Evolutionary conservation across 2,797 vertebrate genomes (phyloP).

Genomic region (Gymnothorax reevesii): DNA sequence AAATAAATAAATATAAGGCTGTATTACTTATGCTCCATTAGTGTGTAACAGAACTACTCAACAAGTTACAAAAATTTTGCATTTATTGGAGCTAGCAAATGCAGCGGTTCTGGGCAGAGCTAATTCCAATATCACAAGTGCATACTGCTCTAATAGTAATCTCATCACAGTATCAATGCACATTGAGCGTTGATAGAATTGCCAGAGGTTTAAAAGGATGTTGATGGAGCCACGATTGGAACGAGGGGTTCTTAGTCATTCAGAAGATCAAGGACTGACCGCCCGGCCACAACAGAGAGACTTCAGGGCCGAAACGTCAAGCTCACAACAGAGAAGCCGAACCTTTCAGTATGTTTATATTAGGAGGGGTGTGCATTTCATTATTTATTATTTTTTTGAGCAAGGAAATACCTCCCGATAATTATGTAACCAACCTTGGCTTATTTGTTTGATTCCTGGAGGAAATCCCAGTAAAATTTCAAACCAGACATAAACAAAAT

Average conservation of each 20-base stretch:
- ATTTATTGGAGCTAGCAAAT: background rate
- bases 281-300: background rate
- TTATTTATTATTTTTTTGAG: background rate
- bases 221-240: background rate
- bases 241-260: background rate
- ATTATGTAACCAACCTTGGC: constrained; percentile 31
- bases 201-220: background rate
- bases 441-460: constrained; percentile 21
- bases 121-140: background rate
- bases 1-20: background rate
- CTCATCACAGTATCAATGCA: background rate
- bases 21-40: background rate
- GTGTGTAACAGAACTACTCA: background rate
- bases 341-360: background rate
- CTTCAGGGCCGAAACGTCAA: background rate
- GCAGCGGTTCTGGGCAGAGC: background rate
- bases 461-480: constrained; percentile 31
- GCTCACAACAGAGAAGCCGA: background rate
- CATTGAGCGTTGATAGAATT: background rate
- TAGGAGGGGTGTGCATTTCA: constrained; percentile 17
- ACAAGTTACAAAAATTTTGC: background rate
- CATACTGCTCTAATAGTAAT: background rate
- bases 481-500: constrained; percentile 22
- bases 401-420: constrained; percentile 16
- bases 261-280: background rate